phyloP scores from a whole-genome alignment of 1,140 invertebrate genomes.

The Drosophila ogumai region DNA sequence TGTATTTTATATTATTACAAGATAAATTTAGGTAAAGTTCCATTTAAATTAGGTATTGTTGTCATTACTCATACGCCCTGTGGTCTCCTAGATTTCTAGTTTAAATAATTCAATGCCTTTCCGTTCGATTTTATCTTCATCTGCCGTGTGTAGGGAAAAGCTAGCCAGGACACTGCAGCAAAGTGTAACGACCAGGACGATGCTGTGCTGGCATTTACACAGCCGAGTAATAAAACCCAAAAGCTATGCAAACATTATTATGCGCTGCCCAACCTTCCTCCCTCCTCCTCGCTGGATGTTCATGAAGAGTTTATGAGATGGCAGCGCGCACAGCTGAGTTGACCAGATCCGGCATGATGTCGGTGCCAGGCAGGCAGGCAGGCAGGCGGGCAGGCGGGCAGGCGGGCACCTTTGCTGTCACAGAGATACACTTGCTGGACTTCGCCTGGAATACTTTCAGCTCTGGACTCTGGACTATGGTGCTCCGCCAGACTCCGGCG shows the following conservation, averaged over 20 bases:
- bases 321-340: conserved; percentile 31
- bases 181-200: conserved; percentile 42
- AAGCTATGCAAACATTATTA: conserved; percentile 82
- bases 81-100: background rate
- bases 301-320: conserved; percentile 56
- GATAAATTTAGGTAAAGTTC: background rate
- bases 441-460: conserved; percentile 16
- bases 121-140: background rate
- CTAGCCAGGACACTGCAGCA: conserved; percentile 33
- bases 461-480: background rate
- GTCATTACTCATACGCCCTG: conserved; percentile 6
- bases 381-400: conserved; percentile 2
- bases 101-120: background rate
- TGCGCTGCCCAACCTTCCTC: conserved; percentile 27
- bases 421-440: conserved; percentile 28
- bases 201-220: conserved; percentile 73
- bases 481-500: conserved; percentile 12
- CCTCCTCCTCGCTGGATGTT: conserved; percentile 6
- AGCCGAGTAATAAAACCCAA: conserved; percentile 74
- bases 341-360: conserved; percentile 23
- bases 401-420: conserved; percentile 30
- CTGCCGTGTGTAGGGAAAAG: conserved; percentile 20
- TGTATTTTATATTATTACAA: too few species aligned
- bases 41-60: background rate
- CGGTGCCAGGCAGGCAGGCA: conserved; percentile 1